A percentile compares a stretch with the other conserved stretches of the same genome.
Evolutionary conservation across 2,797 vertebrate species (phyloP).

Genomic region (Erpetoichthys calabaricus): DNA sequence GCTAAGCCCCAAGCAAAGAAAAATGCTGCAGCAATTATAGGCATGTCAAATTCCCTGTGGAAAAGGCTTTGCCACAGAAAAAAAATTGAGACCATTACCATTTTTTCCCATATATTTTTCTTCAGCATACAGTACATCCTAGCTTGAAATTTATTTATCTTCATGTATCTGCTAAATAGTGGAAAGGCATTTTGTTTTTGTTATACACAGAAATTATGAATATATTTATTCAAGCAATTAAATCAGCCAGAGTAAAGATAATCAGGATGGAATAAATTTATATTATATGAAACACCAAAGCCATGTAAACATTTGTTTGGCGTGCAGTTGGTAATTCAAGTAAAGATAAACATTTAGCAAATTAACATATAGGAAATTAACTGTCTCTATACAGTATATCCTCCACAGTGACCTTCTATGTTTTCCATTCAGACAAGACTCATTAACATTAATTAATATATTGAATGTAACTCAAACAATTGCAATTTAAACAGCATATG

Average conservation of each 20-base stretch:
- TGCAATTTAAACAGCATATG: too few species aligned
- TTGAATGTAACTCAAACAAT: too few species aligned
- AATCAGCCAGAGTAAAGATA: background rate
- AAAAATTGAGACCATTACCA: constrained; percentile 4
- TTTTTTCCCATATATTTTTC: constrained; percentile 1
- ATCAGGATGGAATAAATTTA: background rate
- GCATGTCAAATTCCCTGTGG: constrained; percentile 49
- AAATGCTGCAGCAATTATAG: constrained; percentile 38
- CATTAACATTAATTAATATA: too few species aligned
- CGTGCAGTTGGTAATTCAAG: too few species aligned
- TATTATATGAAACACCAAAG: background rate
- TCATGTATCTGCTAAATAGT: background rate
- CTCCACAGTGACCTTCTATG: too few species aligned
- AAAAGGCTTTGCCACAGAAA: constrained; percentile 44
- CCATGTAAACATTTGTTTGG: background rate
- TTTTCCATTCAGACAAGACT: too few species aligned
- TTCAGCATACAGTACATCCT: background rate
- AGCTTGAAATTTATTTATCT: background rate
- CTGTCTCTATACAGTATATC: too few species aligned
- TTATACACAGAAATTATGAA: background rate
- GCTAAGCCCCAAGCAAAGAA: constrained; percentile 24
- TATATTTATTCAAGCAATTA: too few species aligned
- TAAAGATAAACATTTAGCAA: too few species aligned
- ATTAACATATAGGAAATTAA: too few species aligned
- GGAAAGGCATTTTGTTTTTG: background rate